Percentiles rank a stretch among this genome's conserved stretches.
phyloP scores from a whole-genome alignment of 2,888 invertebrate genomes.

The Argyra leucocephala region DNA sequence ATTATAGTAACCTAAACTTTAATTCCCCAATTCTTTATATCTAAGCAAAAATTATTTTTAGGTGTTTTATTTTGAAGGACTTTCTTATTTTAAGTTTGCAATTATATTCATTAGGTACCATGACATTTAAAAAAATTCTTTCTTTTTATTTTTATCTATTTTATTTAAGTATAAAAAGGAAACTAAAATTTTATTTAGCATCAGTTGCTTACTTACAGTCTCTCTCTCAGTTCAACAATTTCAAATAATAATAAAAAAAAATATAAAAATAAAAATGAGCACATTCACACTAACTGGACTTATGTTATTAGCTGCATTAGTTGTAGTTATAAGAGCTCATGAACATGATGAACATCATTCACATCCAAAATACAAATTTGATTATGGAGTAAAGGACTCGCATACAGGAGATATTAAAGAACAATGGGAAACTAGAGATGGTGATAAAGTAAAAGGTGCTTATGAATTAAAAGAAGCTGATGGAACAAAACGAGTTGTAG shows the following conservation, averaged over 20 bases:
- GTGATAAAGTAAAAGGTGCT: conserved; percentile 39
- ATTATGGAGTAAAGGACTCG: conserved; percentile 37
- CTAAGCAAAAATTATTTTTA: too few relatives aligned
- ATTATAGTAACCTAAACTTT: too few relatives aligned
- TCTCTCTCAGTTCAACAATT: not conserved
- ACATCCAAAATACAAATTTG: conserved; percentile 35
- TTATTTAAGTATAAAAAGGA: not conserved
- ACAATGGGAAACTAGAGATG: conserved; percentile 41
- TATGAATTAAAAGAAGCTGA: conserved; percentile 46
- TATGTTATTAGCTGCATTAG: not conserved
- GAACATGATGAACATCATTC: conserved; percentile 32
- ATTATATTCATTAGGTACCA: too few relatives aligned
- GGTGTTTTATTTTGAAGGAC: too few relatives aligned
- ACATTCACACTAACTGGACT: not conserved
- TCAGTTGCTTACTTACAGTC: not conserved
- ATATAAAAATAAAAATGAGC: not conserved
- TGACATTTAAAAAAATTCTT: too few relatives aligned
- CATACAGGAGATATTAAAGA: conserved; percentile 38
- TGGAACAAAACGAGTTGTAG: conserved; percentile 45
- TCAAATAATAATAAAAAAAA: too few relatives aligned
- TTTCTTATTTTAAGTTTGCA: too few relatives aligned
- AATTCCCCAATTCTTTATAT: too few relatives aligned
- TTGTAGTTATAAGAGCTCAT: not conserved
- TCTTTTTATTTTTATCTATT: too few relatives aligned
- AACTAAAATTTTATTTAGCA: not conserved